Percentiles rank a stretch among this genome's conserved stretches.
These are phyloP conservation scores for Pseudeuparius sepicola DNA, from an alignment of 2,888 invertebrate species.

Conservation along the genomic window DNA sequence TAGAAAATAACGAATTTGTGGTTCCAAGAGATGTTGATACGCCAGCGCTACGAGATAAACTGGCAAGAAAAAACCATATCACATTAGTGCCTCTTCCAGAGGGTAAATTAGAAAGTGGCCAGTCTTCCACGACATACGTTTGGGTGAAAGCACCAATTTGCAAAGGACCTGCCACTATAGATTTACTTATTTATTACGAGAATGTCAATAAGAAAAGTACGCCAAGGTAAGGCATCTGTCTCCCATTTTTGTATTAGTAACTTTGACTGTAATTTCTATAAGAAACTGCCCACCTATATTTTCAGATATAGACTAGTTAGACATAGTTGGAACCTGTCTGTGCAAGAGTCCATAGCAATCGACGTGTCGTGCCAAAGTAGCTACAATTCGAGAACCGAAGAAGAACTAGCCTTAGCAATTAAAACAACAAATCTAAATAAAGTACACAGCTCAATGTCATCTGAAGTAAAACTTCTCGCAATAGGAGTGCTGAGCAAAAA, in stretches of 20 bases:
- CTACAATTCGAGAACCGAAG: constrained; percentile 37
- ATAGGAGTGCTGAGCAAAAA: constrained; percentile 50
- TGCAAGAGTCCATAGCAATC: constrained; percentile 50
- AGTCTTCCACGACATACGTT: constrained; percentile 44
- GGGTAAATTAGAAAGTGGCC: constrained; percentile 44
- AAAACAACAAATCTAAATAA: constrained; percentile 61
- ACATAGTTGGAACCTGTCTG: constrained; percentile 53
- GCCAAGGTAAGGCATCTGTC: constrained; percentile 31
- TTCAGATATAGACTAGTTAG: constrained; percentile 50
- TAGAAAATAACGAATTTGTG: constrained; percentile 15
- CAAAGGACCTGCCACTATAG: constrained; percentile 52
- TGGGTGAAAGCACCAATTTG: constrained; percentile 62
- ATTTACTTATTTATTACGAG: constrained; percentile 67
- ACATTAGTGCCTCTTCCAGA: constrained; percentile 38
- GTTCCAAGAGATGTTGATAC: constrained; percentile 27
- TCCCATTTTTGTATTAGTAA: background rate
- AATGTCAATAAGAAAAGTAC: constrained; percentile 35
- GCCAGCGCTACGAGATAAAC: constrained; percentile 31
- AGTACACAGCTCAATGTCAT: constrained; percentile 49
- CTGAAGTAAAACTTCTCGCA: constrained; percentile 47
- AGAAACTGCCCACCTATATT: no score
- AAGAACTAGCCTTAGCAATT: constrained; percentile 56
- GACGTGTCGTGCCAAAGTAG: constrained; percentile 43
- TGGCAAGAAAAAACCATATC: constrained; percentile 38
- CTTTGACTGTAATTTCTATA: no score